These are phyloP conservation scores for Hydropsyche betteni DNA, from an alignment of 2,888 invertebrate species.

Conservation along the genomic window DNA sequence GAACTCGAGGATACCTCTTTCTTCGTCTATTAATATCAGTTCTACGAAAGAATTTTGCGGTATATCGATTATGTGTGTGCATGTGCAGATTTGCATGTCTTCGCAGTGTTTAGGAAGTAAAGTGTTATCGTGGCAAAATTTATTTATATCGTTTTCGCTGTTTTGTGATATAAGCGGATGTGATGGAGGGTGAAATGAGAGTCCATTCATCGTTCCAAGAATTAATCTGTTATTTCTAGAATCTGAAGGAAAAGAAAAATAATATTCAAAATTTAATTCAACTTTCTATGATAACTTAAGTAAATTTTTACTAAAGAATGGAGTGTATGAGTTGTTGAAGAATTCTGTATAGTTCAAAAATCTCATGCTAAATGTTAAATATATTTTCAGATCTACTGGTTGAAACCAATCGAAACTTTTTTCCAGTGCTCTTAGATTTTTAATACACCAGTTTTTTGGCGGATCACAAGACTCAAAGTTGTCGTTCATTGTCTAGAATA, in stretches of 20 bases:
- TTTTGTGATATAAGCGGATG: constrained; percentile 44
- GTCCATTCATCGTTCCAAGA: constrained; percentile 46
- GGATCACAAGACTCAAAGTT: background rate
- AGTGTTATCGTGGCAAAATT: constrained; percentile 33
- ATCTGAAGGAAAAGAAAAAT: constrained; percentile 34
- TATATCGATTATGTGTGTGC: constrained; percentile 46
- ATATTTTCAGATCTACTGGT: constrained; percentile 21
- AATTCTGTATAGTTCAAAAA: constrained; percentile 12
- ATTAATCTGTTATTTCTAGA: constrained; percentile 18
- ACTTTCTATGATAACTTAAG: no score
- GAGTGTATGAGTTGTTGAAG: constrained; percentile 31
- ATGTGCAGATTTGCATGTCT: constrained; percentile 43
- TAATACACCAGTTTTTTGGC: constrained; percentile 36
- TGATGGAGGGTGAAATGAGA: constrained; percentile 43
- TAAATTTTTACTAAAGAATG: constrained; percentile 38
- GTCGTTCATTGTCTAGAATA: background rate
- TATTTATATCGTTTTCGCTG: constrained; percentile 22
- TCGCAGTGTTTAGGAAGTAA: constrained; percentile 11
- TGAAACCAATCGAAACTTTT: background rate
- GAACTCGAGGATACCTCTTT: constrained; percentile 5
- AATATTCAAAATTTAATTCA: no score
- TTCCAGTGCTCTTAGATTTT: constrained; percentile 34
- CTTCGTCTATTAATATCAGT: constrained; percentile 46
- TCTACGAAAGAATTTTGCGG: constrained; percentile 48
- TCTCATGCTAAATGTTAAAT: constrained; percentile 30